Conservation (phyloP, 2,113 vertebrate species). For the Antechinus flavipes region DNA sequence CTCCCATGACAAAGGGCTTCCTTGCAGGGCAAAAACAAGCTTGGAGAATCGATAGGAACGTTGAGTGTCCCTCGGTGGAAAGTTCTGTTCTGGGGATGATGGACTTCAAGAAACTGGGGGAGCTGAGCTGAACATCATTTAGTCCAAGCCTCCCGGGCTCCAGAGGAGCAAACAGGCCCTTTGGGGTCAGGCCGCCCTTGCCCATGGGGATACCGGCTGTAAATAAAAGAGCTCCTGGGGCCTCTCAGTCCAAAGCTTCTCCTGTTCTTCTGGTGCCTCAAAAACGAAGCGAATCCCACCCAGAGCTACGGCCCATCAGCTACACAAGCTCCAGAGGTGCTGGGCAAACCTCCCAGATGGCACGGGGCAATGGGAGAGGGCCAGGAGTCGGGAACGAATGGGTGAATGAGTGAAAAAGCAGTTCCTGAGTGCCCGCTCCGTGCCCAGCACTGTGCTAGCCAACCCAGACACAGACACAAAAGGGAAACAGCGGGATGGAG, state of each 20-base stretch:
- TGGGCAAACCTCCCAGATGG: not conserved
- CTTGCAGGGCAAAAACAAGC: slow-evolving; percentile 31
- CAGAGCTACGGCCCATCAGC: not conserved
- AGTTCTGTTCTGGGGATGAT: not conserved
- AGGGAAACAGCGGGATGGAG: not conserved
- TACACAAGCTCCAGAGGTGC: not conserved
- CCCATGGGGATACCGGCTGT: not conserved
- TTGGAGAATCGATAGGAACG: slow-evolving; percentile 46
- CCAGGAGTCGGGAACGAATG: not conserved
- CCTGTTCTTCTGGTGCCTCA: not conserved
- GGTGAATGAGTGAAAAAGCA: not conserved
- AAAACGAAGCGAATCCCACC: not conserved
- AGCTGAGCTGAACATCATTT: not conserved
- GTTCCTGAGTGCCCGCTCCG: not conserved
- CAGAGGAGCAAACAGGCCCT: not conserved
- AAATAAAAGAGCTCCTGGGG: not conserved
- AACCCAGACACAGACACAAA: not conserved
- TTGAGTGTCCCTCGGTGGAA: slow-evolving; percentile 51
- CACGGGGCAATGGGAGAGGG: not conserved
- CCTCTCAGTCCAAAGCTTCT: not conserved
- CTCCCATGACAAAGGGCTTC: not conserved
- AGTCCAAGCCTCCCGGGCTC: not conserved
- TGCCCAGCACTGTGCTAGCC: not conserved
- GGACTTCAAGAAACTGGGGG: not conserved
- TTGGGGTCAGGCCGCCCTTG: not conserved